A percentile compares a stretch with the other conserved stretches of the same genome.
Evolutionary conservation across 2,888 invertebrate species (phyloP).

Genomic region (Agrotis clavis): DNA sequence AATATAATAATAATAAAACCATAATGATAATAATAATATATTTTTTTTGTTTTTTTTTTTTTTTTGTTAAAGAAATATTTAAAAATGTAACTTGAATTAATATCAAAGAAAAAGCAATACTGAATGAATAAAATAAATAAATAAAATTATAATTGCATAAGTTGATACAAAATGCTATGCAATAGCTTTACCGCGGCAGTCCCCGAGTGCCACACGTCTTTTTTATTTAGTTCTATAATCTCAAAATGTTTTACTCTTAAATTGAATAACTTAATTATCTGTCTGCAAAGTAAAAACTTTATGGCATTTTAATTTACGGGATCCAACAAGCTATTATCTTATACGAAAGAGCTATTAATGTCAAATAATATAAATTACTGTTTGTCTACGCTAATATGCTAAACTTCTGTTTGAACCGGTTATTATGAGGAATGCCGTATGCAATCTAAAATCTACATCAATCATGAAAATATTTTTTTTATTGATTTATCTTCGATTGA

Average conservation of each 20-base stretch:
- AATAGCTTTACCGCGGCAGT: no score
- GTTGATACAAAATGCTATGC: no score
- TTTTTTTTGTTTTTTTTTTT: no score
- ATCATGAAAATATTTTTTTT: conserved; percentile 41
- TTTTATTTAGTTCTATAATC: no score
- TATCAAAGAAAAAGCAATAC: no score
- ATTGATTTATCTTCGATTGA: conserved; percentile 2
- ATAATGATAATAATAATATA: no score
- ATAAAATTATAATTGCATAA: no score
- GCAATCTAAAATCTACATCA: conserved; percentile 41
- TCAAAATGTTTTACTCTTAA: background rate
- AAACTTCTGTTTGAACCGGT: conserved; percentile 40
- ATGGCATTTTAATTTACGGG: conserved; percentile 18
- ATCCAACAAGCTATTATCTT: conserved; percentile 20
- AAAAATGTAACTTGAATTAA: no score
- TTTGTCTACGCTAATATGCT: conserved; percentile 11
- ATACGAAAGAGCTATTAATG: conserved; percentile 30
- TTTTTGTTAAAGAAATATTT: no score
- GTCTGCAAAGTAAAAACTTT: background rate
- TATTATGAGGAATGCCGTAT: conserved; percentile 18
- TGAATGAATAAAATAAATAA: no score
- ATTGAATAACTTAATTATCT: background rate
- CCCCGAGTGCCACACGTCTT: no score
- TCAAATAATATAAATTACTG: conserved; percentile 35
- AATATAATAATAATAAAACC: no score